These are phyloP conservation scores for Pagrus major DNA, from an alignment of 2,113 vertebrate genomes.

Conservation along the genomic window DNA sequence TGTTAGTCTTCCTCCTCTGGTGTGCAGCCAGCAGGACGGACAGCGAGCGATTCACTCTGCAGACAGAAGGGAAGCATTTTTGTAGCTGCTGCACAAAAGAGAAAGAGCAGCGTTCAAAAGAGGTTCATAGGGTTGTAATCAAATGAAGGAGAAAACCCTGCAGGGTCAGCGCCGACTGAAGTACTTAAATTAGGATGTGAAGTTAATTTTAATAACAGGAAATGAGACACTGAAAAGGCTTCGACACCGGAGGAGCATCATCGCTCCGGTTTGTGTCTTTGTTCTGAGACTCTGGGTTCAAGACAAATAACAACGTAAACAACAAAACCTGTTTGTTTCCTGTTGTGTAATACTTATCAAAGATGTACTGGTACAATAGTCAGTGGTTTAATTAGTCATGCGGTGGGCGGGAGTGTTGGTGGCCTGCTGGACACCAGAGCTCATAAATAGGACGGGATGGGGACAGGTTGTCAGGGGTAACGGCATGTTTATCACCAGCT, in stretches of 20 bases:
- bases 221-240: neutral
- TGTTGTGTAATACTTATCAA: slow-evolving; percentile 6
- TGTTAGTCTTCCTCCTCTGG: slow-evolving; percentile 20
- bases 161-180: neutral
- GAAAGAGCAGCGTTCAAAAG: neutral
- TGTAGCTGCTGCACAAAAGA: slow-evolving; percentile 32
- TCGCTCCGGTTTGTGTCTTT: neutral
- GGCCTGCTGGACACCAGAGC: slow-evolving; percentile 46
- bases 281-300: neutral
- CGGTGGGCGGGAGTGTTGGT: slow-evolving; percentile 34
- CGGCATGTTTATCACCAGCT: slow-evolving; percentile 73
- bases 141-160: neutral
- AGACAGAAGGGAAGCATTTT: slow-evolving; percentile 48
- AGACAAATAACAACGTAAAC: neutral
- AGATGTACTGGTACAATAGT: slow-evolving; percentile 1
- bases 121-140: slow-evolving; percentile 9
- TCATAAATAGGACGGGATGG: slow-evolving; percentile 65
- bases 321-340: neutral
- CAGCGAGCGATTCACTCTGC: neutral
- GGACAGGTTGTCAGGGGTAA: slow-evolving; percentile 70
- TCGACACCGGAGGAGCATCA: too few species aligned
- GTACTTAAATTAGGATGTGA: neutral
- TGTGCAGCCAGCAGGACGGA: slow-evolving; percentile 23
- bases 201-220: neutral
- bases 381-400: slow-evolving; percentile 64